Evolutionary conservation across 1,140 invertebrate species (phyloP).

Genomic region (Drosophila miranda): DNA sequence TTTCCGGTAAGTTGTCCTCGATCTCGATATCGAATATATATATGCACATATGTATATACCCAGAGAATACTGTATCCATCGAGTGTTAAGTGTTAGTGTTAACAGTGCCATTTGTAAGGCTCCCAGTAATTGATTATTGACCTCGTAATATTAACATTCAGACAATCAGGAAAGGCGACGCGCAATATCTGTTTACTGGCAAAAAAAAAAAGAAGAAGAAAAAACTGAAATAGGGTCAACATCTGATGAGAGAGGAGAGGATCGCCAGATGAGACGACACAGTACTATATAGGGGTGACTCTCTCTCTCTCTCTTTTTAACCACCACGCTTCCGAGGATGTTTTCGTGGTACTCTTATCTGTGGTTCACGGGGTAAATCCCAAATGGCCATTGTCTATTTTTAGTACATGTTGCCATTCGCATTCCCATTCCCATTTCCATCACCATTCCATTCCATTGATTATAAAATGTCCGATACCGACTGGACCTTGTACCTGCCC

Average conservation of each 20-base stretch:
- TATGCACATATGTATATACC: no score
- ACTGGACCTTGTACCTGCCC: slow-evolving; percentile 9
- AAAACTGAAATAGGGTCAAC: slow-evolving; percentile 31
- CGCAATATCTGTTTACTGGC: slow-evolving; percentile 48
- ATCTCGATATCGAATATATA: slow-evolving; percentile 21
- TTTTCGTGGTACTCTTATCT: slow-evolving; percentile 22
- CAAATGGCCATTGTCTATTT: slow-evolving; percentile 8
- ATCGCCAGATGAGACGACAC: slow-evolving; percentile 13
- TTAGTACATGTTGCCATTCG: slow-evolving; percentile 11
- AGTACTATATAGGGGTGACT: slow-evolving; percentile 14
- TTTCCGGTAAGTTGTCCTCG: slow-evolving; percentile 66
- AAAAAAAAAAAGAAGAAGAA: not conserved
- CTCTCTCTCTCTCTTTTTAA: not conserved
- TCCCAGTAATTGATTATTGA: slow-evolving; percentile 22
- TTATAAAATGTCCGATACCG: slow-evolving; percentile 22
- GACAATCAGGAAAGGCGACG: slow-evolving; percentile 36
- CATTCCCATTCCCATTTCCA: not conserved
- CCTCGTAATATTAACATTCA: slow-evolving; percentile 29
- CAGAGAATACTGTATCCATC: slow-evolving; percentile 14
- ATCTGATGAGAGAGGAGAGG: slow-evolving; percentile 11
- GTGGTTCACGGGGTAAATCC: slow-evolving; percentile 22
- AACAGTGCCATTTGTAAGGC: slow-evolving; percentile 20
- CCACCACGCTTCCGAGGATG: not conserved
- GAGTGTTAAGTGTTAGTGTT: slow-evolving; percentile 25
- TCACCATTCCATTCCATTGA: slow-evolving; percentile 12